Evolutionary conservation across 2,888 invertebrate species (phyloP).

Genomic region (Podabrus alpinus): DNA sequence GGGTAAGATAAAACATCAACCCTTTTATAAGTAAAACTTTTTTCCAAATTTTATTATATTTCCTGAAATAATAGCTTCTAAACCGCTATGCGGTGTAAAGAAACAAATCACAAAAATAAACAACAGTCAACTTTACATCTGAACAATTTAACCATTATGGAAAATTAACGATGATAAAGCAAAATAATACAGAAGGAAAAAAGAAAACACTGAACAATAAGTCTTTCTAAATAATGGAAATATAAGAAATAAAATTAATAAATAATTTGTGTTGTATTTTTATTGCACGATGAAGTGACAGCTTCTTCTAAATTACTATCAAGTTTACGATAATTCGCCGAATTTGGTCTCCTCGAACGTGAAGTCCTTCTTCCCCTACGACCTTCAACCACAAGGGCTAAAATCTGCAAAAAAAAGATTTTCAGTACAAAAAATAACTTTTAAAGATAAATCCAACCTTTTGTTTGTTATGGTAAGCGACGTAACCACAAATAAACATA

Average conservation of each 20-base stretch:
- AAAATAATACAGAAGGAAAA: not conserved
- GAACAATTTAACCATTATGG: not conserved
- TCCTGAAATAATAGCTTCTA: not conserved
- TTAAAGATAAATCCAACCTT: constrained; percentile 52
- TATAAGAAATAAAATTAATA: constrained; percentile 52
- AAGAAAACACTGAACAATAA: not conserved
- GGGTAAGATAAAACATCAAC: not conserved
- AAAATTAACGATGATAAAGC: not conserved
- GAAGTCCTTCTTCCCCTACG: constrained; percentile 54
- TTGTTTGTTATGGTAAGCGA: constrained; percentile 68
- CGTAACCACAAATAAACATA: constrained; percentile 64
- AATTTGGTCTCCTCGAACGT: constrained; percentile 62
- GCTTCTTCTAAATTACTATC: constrained; percentile 71
- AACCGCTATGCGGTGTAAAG: not conserved
- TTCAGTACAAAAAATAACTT: constrained; percentile 6
- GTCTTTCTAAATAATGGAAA: not conserved
- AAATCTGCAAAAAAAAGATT: constrained; percentile 56
- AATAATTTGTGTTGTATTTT: constrained; percentile 61
- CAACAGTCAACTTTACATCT: not conserved
- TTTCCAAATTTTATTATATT: not conserved
- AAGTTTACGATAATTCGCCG: constrained; percentile 67
- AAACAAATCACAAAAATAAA: not conserved
- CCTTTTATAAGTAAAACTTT: not conserved
- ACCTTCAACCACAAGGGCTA: constrained; percentile 68
- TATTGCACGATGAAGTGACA: constrained; percentile 63